Base-by-base conservation (phyloP, 2,888 invertebrate genomes). In the Drosophila picticornis region DNA sequence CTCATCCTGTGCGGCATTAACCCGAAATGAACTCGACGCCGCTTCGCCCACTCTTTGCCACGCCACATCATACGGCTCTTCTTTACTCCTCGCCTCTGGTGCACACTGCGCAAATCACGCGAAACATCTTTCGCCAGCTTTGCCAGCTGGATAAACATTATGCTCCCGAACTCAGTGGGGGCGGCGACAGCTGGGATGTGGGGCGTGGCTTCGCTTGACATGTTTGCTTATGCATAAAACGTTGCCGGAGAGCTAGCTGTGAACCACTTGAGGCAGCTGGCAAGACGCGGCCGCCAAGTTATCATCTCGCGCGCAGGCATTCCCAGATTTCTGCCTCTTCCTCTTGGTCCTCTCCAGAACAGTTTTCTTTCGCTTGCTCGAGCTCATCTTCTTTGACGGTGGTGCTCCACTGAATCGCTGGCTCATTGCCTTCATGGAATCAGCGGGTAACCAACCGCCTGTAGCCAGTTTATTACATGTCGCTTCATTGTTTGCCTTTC, bases 221-320 rank as follows among this genome's bases (percentile, higher is more conserved):
- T 90, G 88, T 86, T 86, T 86, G 88, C 90, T 90, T 86, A 88
- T 88, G 90, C 90, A 86, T 84, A 83, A 86, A 84, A 76, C 72
- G 90, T 63, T 73, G 86, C 70, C 68, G n/a, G 63, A 16, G 38
- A 57, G 67, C 62, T 48, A 65, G 51, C 77, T 66, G 57, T 60
- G 81, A 65, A 60, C 75, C 90, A 84, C 84, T 82, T 68, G 72
- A 77, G 76, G 65, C 43, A 58, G 72, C 77, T 61, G 71, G 74
- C 65, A 70, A 68, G 72, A 64, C 64, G 68, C 72, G 61, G 66
- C 75, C 67, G 72, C 75, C 85, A 76, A 90, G 83, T 80, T 85
- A 85, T 85, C 88, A 85, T 77, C 77, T 73, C 36, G 67, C 60
- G 68, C 58, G 51, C 85, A 85, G 85, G 76, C 85, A 80, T 69